Evolutionary conservation across 2,797 vertebrate species (phyloP).

Genomic region (Chromobotia macracanthus): DNA sequence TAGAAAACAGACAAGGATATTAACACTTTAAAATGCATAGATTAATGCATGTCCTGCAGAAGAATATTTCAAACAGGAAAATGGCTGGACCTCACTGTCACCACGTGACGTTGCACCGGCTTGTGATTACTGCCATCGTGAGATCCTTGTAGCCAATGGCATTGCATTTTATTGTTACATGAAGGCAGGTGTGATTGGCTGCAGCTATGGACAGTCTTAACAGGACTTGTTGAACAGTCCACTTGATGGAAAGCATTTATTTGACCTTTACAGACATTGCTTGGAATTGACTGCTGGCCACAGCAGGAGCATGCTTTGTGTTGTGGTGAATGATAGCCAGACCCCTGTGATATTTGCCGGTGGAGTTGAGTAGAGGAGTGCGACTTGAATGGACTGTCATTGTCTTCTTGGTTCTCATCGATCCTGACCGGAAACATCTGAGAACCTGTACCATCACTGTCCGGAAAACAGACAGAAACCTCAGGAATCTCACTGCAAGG

Average conservation of each 20-base stretch:
- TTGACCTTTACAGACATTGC: slow-evolving; percentile 62
- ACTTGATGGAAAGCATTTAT: slow-evolving; percentile 52
- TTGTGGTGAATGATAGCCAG: slow-evolving; percentile 63
- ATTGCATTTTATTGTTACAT: slow-evolving; percentile 68
- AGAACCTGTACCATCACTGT: slow-evolving; percentile 65
- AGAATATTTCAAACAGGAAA: not conserved
- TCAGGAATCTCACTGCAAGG: slow-evolving; percentile 74
- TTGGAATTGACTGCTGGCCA: slow-evolving; percentile 61
- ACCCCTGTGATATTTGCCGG: slow-evolving; percentile 68
- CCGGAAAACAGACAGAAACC: slow-evolving; percentile 77
- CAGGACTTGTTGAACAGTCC: slow-evolving; percentile 59
- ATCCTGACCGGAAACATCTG: slow-evolving; percentile 67
- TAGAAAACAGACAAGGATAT: slow-evolving; percentile 53
- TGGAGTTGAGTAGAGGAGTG: slow-evolving; percentile 77
- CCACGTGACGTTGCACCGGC: slow-evolving; percentile 81
- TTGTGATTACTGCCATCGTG: slow-evolving; percentile 76
- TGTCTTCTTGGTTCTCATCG: slow-evolving; percentile 71
- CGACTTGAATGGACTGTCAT: slow-evolving; percentile 72
- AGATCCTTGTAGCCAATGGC: slow-evolving; percentile 84
- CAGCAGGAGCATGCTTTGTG: slow-evolving; percentile 67
- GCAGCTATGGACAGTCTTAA: slow-evolving; percentile 67
- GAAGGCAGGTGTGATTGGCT: slow-evolving; percentile 74
- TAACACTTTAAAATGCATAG: slow-evolving; percentile 11
- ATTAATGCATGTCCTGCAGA: not conserved
- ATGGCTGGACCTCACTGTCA: slow-evolving; percentile 84